phyloP scores from a whole-genome alignment of 2,888 invertebrate genomes.

The Nymphalis polychloros region DNA sequence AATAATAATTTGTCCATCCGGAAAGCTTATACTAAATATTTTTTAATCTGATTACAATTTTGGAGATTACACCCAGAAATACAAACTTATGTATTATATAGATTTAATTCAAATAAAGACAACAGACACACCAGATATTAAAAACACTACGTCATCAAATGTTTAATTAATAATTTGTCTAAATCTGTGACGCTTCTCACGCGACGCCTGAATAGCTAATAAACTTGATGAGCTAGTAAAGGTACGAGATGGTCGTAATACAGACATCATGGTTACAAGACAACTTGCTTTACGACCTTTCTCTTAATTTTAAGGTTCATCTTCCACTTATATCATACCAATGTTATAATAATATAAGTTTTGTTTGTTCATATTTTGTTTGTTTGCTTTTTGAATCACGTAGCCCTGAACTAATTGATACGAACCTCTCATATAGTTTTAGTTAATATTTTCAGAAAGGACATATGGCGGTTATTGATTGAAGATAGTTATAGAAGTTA shows the following conservation, averaged over 20 bases:
- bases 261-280: constrained; percentile 4
- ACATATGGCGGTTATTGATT: no score
- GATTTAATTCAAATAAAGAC: background rate
- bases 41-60: no score
- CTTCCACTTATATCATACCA: background rate
- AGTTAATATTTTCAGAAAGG: no score
- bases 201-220: background rate
- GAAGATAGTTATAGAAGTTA: no score
- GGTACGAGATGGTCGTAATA: background rate
- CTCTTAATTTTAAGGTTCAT: background rate
- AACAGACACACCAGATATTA: background rate
- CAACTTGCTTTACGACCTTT: constrained; percentile 2
- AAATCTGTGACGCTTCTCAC: background rate
- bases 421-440: no score
- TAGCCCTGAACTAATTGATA: no score
- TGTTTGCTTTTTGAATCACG: no score
- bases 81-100: background rate
- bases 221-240: constrained; percentile 8
- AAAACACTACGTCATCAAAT: background rate
- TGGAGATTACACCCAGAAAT: no score
- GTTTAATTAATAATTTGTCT: background rate
- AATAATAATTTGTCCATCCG: no score
- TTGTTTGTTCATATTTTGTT: no score
- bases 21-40: no score
- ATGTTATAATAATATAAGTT: no score